A percentile compares a stretch with the other conserved stretches of the same genome.
phyloP scores from a whole-genome alignment of 2,797 vertebrate species.

The Brachymystax lenok region DNA sequence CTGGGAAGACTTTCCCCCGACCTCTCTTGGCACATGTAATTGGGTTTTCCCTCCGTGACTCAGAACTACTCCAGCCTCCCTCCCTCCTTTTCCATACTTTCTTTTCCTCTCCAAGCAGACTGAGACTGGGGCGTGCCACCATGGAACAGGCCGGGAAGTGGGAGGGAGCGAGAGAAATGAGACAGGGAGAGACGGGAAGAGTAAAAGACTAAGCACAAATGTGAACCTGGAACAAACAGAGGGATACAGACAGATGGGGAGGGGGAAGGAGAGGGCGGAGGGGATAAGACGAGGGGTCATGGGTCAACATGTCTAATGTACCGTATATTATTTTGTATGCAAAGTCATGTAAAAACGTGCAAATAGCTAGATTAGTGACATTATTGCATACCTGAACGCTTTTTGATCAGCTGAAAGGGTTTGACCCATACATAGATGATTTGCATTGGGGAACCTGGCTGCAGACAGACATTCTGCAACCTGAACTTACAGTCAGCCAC shows the following conservation, averaged over 20 bases:
- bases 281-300: background rate
- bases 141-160: background rate
- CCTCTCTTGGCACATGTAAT: conserved; percentile 31
- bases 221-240: background rate
- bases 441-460: conserved; percentile 12
- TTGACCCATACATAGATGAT: background rate
- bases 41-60: conserved; percentile 63
- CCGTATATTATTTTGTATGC: conserved; percentile 18
- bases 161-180: background rate
- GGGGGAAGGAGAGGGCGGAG: background rate
- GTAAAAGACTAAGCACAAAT: background rate
- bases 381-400: background rate
- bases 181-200: background rate
- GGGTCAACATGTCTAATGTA: background rate
- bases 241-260: background rate
- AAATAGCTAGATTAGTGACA: conserved; percentile 14
- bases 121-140: conserved; percentile 7
- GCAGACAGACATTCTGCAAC: background rate
- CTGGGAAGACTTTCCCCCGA: conserved; percentile 47
- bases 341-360: conserved; percentile 34
- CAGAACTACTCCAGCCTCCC: conserved; percentile 29
- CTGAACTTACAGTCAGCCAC: background rate
- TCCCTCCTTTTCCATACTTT: background rate
- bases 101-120: background rate
- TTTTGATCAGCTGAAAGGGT: background rate